Evolutionary conservation across 2,888 invertebrate genomes (phyloP), one percentile per base, ranked within the genome.

Genomic region (Malacosoma neustria): DNA sequence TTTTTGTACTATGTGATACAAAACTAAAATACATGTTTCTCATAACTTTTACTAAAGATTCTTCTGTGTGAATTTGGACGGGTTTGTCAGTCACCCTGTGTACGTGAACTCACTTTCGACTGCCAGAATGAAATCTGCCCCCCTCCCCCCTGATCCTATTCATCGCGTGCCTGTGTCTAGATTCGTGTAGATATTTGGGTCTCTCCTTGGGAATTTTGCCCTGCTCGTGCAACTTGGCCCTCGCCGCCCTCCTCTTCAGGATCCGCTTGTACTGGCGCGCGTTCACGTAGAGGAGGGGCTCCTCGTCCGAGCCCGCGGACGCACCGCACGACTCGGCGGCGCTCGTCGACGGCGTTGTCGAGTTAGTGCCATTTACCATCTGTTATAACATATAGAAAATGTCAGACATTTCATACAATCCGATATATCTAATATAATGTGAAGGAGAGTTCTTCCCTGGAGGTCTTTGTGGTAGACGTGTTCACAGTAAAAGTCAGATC

Each of bases 181-280:
- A 98, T 74, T 98, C 98, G 61, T 99, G 98, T n/a, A 99, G 88
- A 70, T 99, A 99, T 93, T 98, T 98, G 49, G 96, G 95, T 70
- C 99, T 88, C 70, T 97, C 96, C 81, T 99, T 98, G 2, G 98
- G 97, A 71, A 99, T 98, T 76, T 97, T 94, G 12, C 97, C 97
- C 63, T 92, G 92, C 1, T 96, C 95, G 77, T 99, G 98, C 32
- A 99, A 85, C 74, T 96, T 97, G 2, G 98, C 98, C 35, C 99
- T 79, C 0, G 98, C 99, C 56, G 96, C 96, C 32, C 99, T 86
- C 29, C 99, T 87, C 73, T 98, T 98, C 35, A 99, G 85, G 61
- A 99, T 99, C 42, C 98, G 89, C 66, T 97, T 93, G 82, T 99
- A 99, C 71, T 99, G 99, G 61, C 98, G 94, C 13, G 98, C 98